Percentiles rank a stretch among this genome's conserved stretches.
These are phyloP conservation scores for Ptiloglossa arizonensis DNA, from an alignment of 1,140 invertebrate genomes.

Conservation along the genomic window DNA sequence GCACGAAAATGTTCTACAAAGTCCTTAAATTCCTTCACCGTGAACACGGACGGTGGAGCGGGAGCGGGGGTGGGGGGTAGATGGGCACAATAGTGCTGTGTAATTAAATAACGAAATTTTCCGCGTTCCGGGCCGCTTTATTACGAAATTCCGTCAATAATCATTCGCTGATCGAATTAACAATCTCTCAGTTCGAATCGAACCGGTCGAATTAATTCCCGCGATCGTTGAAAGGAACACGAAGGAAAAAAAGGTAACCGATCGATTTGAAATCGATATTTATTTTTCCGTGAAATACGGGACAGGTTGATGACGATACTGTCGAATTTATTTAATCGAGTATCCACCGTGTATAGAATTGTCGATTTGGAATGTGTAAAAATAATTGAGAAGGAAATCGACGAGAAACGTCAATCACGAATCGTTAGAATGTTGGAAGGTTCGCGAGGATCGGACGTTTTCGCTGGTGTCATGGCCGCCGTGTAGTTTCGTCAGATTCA, in stretches of 20 bases:
- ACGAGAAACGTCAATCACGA: no score
- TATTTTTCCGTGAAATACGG: background rate
- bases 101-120: slow-evolving; percentile 66
- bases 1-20: slow-evolving; percentile 51
- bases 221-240: background rate
- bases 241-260: background rate
- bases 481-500: slow-evolving; percentile 29
- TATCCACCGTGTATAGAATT: background rate
- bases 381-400: no score
- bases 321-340: slow-evolving; percentile 29
- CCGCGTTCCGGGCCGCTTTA: slow-evolving; percentile 53
- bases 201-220: slow-evolving; percentile 38
- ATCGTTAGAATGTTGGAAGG: no score
- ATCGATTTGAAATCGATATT: slow-evolving; percentile 20
- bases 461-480: background rate
- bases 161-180: slow-evolving; percentile 52
- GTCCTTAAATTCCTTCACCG: slow-evolving; percentile 52
- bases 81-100: slow-evolving; percentile 28
- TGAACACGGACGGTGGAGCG: no score
- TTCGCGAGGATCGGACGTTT: no score
- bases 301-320: background rate
- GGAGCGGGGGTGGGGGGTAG: no score
- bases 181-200: slow-evolving; percentile 27
- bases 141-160: slow-evolving; percentile 64
- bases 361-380: background rate